These are phyloP conservation scores for Buceros bicornis DNA, from an alignment of 2,797 vertebrate species.

Conservation along the genomic window DNA sequence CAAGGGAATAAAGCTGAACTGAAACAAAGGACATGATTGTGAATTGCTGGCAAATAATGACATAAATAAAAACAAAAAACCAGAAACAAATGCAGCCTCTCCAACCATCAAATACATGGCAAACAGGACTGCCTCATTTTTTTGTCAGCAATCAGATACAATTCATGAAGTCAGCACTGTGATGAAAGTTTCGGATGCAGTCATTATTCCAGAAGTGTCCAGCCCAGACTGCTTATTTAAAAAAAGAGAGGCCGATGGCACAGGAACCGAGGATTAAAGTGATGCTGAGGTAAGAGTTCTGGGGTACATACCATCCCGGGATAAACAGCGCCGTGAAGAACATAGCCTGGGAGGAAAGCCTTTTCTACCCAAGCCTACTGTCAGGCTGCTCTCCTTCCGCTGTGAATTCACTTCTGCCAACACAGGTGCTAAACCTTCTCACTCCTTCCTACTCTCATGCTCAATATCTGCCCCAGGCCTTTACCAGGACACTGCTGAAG, in stretches of 20 bases:
- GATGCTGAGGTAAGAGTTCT: neutral
- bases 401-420: neutral
- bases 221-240: neutral
- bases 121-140: neutral
- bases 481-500: neutral
- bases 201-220: neutral
- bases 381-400: neutral
- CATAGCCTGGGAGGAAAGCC: neutral
- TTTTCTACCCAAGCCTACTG: neutral
- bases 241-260: neutral
- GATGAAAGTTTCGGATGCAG: neutral
- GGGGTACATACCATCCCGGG: neutral
- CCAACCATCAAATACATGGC: neutral
- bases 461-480: neutral
- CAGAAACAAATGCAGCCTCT: neutral
- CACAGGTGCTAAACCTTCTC: neutral
- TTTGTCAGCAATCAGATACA: constrained; percentile 2
- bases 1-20: constrained; percentile 70
- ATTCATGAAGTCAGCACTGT: neutral
- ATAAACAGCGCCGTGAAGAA: neutral
- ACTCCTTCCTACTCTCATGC: neutral
- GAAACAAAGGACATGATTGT: constrained; percentile 60
- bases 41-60: constrained; percentile 38
- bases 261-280: neutral
- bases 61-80: constrained; percentile 34